Conservation (phyloP, 2,797 vertebrate species). For the Synanceia verrucosa region DNA sequence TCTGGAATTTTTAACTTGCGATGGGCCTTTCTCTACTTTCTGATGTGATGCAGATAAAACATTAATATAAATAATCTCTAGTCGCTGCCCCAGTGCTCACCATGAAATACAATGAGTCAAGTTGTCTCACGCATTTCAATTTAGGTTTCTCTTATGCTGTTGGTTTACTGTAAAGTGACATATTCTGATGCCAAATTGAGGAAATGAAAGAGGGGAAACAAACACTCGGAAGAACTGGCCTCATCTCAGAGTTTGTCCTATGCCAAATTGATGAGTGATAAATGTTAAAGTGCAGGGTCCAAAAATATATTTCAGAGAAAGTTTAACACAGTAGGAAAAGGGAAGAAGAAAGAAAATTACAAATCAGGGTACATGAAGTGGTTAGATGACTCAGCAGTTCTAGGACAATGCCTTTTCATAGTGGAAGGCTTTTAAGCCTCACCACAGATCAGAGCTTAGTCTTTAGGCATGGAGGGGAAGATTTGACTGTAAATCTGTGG, state of each 20-base stretch:
- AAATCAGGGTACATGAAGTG: background rate
- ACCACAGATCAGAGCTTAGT: conserved; percentile 9
- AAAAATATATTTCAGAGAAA: background rate
- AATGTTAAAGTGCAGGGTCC: background rate
- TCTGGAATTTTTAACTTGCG: background rate
- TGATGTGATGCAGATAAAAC: background rate
- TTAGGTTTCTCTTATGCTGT: conserved; percentile 11
- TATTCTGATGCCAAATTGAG: conserved; percentile 39
- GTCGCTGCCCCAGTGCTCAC: background rate
- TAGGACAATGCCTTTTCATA: conserved; percentile 23
- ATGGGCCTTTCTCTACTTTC: background rate
- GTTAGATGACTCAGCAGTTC: conserved; percentile 35
- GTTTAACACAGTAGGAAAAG: background rate
- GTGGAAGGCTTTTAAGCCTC: conserved; percentile 13
- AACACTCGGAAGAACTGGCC: background rate
- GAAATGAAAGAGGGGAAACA: conserved; percentile 57
- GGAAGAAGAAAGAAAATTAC: background rate
- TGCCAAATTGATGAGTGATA: background rate
- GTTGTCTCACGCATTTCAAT: background rate
- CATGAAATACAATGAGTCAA: background rate
- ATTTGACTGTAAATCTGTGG: conserved; percentile 23
- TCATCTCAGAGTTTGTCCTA: background rate
- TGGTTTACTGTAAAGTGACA: conserved; percentile 60
- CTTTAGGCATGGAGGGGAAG: background rate
- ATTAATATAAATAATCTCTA: background rate